Base-by-base conservation (phyloP, 2,113 vertebrate genomes). In the Hippocampus comes region DNA sequence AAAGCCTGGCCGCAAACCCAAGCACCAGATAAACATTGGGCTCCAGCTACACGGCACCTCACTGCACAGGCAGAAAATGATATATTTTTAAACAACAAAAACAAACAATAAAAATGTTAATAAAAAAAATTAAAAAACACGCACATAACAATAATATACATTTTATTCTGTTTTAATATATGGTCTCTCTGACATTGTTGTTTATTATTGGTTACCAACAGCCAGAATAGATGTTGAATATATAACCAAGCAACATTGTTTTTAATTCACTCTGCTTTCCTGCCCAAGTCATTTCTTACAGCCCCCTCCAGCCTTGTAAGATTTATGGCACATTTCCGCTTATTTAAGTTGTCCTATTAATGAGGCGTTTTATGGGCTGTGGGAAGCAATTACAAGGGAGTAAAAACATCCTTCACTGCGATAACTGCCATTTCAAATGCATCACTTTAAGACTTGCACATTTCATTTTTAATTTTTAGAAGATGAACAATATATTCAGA, bases 291-390 rank as follows among this genome's bases (percentile, higher is more conserved):
- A 51, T 51, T 20, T 51, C 2, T 51, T 51, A 18, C 49, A 51
- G 49, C 49, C 18, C 17, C 49, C 18, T 51, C 49, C 49, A 51
- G 49, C 18, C 5, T 59, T 78, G 73, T 25, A 69, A n/a, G 75
- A 82, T 75, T 48, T 77, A 86, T 76, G 66, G 64, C 10, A 12
- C 68, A 46, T 81, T 80, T 78, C 20, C 73, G 34, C 53, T 66
- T 73, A 78, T 81, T 87, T 6, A 83, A 84, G 83, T 72, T 48
- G 21, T 76, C 68, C 68, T 84, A 81, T 88, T 88, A 86, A 89
- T 81, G 72, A 80, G 72, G 73, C 75, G 67, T 82, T 84, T 76
- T 76, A 84, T 74, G 42, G 67, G 61, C 61, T 70, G 72, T 72
- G 59, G 68, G 74, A 84, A 83, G 70, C 74, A 84, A 78, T 87